Conservation (phyloP, 2,797 vertebrate species). For the Falco concolor region DNA sequence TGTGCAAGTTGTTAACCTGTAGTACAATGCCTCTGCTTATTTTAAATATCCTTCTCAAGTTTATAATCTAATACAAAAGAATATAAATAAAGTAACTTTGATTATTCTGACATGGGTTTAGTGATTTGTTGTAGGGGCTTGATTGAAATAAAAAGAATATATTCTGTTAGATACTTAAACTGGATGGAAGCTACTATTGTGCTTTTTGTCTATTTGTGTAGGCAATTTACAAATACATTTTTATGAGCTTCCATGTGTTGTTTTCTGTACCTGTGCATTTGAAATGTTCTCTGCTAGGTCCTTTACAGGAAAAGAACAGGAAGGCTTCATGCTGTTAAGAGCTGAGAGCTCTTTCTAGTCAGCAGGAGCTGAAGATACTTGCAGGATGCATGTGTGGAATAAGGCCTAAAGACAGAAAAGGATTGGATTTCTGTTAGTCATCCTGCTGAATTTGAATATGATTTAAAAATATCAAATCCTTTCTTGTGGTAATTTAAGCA, state of each 20-base stretch:
- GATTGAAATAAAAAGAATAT: neutral
- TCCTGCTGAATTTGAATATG: neutral
- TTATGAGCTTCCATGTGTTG: neutral
- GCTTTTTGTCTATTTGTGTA: neutral
- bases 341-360: neutral
- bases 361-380: neutral
- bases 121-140: neutral
- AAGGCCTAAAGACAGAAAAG: constrained; percentile 5
- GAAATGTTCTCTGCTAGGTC: neutral
- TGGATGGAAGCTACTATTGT: neutral
- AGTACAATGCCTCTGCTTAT: neutral
- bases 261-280: neutral
- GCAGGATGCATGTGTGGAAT: neutral
- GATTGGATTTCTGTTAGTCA: constrained; percentile 6
- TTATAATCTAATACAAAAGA: neutral
- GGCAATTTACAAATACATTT: neutral
- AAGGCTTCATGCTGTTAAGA: neutral
- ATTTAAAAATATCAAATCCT: constrained; percentile 12
- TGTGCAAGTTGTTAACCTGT: constrained; percentile 7
- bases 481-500: constrained; percentile 36
- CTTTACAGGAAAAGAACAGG: neutral
- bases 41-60: constrained; percentile 8
- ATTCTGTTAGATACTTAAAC: neutral
- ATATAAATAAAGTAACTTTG: neutral
- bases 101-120: neutral